A percentile compares a stretch with the other conserved stretches of the same genome.
These are phyloP conservation scores for Barnardius zonarius DNA, from an alignment of 2,113 vertebrate species.

Conservation along the genomic window DNA sequence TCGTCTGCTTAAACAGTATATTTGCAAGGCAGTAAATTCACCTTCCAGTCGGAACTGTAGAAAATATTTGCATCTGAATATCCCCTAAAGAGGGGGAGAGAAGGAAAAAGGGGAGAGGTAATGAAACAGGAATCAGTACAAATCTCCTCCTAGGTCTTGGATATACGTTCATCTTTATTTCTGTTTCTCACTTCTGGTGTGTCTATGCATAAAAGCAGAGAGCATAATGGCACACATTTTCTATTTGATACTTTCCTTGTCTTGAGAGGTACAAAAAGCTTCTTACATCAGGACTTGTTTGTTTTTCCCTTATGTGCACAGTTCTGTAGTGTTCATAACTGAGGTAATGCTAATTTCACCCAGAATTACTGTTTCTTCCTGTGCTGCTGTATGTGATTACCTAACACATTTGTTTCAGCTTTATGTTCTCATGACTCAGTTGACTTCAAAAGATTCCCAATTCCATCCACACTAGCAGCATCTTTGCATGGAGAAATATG, in stretches of 20 bases:
- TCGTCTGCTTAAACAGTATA: background rate
- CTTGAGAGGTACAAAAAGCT: background rate
- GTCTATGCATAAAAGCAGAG: background rate
- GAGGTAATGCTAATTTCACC: background rate
- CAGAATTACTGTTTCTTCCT: background rate
- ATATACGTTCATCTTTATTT: background rate
- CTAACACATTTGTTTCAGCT: background rate
- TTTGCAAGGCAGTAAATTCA: background rate
- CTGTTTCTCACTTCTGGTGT: background rate
- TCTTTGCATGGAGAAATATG: background rate
- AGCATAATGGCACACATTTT: background rate
- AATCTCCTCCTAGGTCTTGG: background rate
- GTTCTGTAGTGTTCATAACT: background rate
- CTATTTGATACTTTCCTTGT: background rate
- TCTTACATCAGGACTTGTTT: accelerated
- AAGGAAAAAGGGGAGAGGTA: background rate
- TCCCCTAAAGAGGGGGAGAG: background rate
- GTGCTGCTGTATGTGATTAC: background rate
- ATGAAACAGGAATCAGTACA: background rate
- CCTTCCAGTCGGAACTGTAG: background rate
- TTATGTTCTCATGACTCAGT: background rate
- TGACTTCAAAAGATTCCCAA: background rate
- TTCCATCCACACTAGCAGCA: background rate
- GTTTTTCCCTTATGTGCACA: background rate
- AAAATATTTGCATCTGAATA: background rate